Evolutionary conservation across 2,888 invertebrate species (phyloP).

Genomic region (Smittia aterrima): DNA sequence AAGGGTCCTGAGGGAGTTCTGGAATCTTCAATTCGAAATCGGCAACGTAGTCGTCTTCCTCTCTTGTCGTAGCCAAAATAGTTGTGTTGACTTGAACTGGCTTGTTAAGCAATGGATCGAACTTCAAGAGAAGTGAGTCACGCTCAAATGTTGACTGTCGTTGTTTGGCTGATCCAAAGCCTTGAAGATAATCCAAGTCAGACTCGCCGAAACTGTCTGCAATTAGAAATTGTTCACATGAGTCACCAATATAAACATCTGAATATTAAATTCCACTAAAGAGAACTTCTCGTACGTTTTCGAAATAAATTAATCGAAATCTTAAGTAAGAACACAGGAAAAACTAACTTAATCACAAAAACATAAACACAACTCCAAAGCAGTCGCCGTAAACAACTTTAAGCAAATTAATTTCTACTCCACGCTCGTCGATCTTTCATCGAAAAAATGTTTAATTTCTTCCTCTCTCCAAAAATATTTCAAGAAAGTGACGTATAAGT

Average conservation of each 20-base stretch:
- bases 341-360: conserved; percentile 3
- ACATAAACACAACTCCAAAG: not conserved
- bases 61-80: not conserved
- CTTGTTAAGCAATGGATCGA: conserved; percentile 26
- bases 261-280: not conserved
- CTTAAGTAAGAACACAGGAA: not conserved
- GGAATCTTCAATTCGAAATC: conserved; percentile 6
- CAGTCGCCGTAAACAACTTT: not conserved
- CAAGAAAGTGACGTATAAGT: conserved; percentile 21
- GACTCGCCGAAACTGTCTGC: conserved; percentile 27
- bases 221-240: not conserved
- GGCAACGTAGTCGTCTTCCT: conserved; percentile 19
- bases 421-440: not conserved
- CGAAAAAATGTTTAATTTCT: not conserved
- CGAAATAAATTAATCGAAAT: not conserved
- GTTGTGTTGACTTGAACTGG: not conserved
- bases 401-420: not conserved
- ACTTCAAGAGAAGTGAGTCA: conserved; percentile 31
- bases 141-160: not conserved
- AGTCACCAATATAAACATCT: not conserved
- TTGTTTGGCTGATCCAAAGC: not conserved
- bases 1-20: not conserved
- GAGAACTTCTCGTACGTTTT: not conserved
- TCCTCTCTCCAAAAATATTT: conserved; percentile 12
- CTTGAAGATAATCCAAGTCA: conserved; percentile 31